Percentiles rank a stretch among this genome's conserved stretches.
phyloP scores from a whole-genome alignment of 2,113 vertebrate genomes.

The Pedionomus torquatus region DNA sequence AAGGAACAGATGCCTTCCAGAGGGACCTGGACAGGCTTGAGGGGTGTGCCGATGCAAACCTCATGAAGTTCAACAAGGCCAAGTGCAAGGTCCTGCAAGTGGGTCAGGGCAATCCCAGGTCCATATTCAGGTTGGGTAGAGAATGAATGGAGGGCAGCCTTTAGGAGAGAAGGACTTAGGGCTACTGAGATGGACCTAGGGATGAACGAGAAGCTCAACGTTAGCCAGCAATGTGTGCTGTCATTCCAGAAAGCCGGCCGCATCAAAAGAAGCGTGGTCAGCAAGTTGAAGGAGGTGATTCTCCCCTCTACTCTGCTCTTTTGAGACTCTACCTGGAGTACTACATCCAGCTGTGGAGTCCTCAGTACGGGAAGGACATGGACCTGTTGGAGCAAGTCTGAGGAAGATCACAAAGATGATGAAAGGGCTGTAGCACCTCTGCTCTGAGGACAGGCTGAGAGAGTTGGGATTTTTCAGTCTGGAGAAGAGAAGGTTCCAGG shows the following conservation, averaged over 20 bases:
- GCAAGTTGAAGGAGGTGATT: background rate
- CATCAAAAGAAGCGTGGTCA: background rate
- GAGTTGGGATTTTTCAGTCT: background rate
- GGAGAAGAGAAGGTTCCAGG: background rate
- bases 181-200: no score
- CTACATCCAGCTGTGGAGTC: background rate
- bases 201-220: background rate
- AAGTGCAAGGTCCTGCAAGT: background rate
- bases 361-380: background rate
- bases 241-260: background rate
- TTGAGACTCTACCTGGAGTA: background rate
- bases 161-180: background rate
- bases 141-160: background rate
- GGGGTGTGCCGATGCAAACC: background rate
- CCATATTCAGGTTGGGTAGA: background rate
- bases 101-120: background rate
- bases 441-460: background rate
- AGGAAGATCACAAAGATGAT: background rate
- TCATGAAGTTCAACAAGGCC: background rate
- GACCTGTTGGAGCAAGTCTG: background rate
- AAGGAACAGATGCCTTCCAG: background rate
- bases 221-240: background rate
- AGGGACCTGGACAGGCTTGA: background rate
- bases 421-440: background rate
- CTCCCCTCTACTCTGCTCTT: background rate